These are phyloP conservation scores for Planococcus citri DNA, from an alignment of 1,140 invertebrate genomes.

Conservation along the genomic window DNA sequence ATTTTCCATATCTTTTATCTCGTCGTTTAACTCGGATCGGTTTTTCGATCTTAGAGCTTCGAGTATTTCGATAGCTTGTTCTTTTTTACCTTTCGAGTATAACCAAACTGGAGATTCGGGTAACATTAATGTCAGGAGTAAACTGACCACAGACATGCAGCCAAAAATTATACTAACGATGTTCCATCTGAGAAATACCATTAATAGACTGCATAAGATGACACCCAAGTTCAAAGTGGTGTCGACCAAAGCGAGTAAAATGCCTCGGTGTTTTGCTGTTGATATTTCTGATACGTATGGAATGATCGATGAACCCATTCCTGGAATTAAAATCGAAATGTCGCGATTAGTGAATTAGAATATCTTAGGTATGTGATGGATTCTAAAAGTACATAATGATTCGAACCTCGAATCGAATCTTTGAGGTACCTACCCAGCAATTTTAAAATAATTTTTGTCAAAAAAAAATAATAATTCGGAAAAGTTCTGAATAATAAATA, in stretches of 20 bases:
- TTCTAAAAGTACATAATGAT: no score
- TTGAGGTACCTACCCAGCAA: no score
- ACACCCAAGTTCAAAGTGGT: neutral
- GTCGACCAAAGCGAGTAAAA: neutral
- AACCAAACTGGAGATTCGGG: neutral
- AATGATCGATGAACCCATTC: neutral
- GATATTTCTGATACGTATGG: neutral
- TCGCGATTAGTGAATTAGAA: no score
- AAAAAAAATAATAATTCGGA: no score
- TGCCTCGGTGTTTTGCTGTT: neutral
- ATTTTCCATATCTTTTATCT: neutral
- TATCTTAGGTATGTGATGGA: no score
- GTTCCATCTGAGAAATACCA: neutral
- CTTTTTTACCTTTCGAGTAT: neutral
- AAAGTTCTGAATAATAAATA: no score
- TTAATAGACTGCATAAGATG: neutral
- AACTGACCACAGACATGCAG: neutral
- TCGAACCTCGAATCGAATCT: no score
- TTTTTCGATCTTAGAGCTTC: neutral
- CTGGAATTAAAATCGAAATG: neutral
- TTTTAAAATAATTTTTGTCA: no score
- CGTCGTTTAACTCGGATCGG: neutral
- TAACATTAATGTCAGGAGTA: neutral
- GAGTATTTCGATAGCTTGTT: neutral
- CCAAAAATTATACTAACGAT: neutral